phyloP scores from a whole-genome alignment of 2,797 vertebrate species.

The Sebastes melanostomus region DNA sequence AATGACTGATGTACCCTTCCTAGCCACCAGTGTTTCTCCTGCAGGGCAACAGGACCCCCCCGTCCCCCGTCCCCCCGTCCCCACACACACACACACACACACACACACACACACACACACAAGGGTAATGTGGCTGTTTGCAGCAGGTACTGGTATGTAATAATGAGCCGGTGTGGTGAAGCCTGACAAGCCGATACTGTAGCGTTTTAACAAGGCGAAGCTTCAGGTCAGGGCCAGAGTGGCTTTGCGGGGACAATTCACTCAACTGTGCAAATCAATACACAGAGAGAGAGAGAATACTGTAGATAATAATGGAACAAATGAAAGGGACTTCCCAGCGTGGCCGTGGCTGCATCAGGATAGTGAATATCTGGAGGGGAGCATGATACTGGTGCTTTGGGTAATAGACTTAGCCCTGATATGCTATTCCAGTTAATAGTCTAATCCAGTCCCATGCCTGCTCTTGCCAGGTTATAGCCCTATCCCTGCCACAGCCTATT shows the following conservation, averaged over 20 bases:
- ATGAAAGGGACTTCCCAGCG: conserved; percentile 45
- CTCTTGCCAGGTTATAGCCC: conserved; percentile 85
- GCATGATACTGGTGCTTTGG: conserved; percentile 55
- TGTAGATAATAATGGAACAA: conserved; percentile 58
- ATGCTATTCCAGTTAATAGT: conserved; percentile 74
- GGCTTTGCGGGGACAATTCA: conserved; percentile 30
- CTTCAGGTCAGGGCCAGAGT: conserved; percentile 49
- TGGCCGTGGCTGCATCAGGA: conserved; percentile 32
- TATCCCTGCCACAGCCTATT: conserved; percentile 93
- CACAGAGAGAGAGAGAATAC: not conserved
- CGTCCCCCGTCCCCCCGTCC: not conserved
- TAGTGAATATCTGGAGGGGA: conserved; percentile 59
- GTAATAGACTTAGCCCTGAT: conserved; percentile 75
- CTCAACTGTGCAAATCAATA: conserved; percentile 54
- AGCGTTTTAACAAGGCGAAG: conserved; percentile 87
- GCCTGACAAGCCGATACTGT: conserved; percentile 15
- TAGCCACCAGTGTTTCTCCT: not conserved
- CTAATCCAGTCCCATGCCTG: conserved; percentile 69
- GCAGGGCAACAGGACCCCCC: not conserved
- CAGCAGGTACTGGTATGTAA: not conserved
- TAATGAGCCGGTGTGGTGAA: not conserved
- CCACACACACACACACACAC: too few relatives aligned
- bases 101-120: not conserved
- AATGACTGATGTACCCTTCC: not conserved
- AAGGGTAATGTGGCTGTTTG: not conserved